Percentiles rank a stretch among this genome's conserved stretches.
These are phyloP conservation scores for Melinaea menophilus DNA, from an alignment of 2,888 invertebrate genomes.

Conservation along the genomic window DNA sequence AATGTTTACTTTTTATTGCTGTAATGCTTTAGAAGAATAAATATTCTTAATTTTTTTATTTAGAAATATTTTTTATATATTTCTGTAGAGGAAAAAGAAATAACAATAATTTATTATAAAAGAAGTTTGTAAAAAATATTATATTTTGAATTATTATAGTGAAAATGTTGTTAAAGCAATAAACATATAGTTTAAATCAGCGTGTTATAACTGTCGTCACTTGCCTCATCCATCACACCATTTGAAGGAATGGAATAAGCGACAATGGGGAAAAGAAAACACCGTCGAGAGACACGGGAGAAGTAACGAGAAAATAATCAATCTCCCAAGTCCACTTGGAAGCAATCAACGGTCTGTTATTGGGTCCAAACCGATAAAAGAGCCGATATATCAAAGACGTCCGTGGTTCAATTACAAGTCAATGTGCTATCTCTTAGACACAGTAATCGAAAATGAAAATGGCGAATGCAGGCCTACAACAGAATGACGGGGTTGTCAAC, in stretches of 20 bases:
- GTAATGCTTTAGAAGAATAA: constrained; percentile 54
- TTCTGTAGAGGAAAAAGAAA: background rate
- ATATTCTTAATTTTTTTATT: constrained; percentile 14
- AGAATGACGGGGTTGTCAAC: constrained; percentile 49
- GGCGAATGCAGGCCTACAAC: constrained; percentile 49
- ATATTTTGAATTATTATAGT: background rate
- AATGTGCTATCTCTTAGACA: constrained; percentile 67
- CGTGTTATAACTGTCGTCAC: background rate
- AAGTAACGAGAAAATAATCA: constrained; percentile 75
- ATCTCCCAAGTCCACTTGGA: constrained; percentile 73
- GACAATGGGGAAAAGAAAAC: constrained; percentile 43
- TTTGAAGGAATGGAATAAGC: constrained; percentile 15
- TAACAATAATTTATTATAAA: no score
- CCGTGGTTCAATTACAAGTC: constrained; percentile 72
- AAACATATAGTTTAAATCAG: background rate
- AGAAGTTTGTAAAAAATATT: no score
- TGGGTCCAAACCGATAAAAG: constrained; percentile 76
- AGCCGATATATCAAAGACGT: constrained; percentile 77
- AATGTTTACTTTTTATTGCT: constrained; percentile 52
- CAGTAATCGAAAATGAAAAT: constrained; percentile 70
- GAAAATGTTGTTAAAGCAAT: background rate
- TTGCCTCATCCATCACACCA: constrained; percentile 17
- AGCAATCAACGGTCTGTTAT: constrained; percentile 77
- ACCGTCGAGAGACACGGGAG: constrained; percentile 46
- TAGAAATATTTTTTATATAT: background rate